Base-by-base conservation (phyloP, 2,797 vertebrate species). In the Sylvia borin region DNA sequence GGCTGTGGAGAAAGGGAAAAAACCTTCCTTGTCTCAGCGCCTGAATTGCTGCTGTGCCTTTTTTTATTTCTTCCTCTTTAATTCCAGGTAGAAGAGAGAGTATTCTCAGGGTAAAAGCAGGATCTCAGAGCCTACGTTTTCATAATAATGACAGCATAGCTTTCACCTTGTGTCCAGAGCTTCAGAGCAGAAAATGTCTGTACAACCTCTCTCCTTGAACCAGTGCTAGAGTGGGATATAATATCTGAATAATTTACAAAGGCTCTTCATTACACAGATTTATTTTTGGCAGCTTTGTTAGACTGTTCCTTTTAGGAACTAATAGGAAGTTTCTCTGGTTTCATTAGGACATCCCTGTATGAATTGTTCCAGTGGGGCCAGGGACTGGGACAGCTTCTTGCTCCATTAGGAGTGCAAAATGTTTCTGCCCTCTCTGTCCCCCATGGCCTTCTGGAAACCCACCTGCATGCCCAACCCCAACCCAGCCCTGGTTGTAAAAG, bases 221-320 rank as follows among this genome's bases (percentile, higher is more conserved):
- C 80, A 65, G 61, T 18, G 58, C 88, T 75, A 65, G 79, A 87
- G 78, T 36, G 66, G 78, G 82, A 84, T 66, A 62, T 34, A 66
- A 90, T 34, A 77, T n/a, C 93, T 95, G 92, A 96, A 96, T 97
- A 95, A 96, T 95, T 96, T 93, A 93, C 92, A 88, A 93, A 95
- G 82, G 68, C 80, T 92, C 51, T 94, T 95, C 92, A 89, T 96
- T 96, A 95, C 88, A 92, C 32, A 43, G 92, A 60, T 95, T 94
- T 93, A 94, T 96, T 96, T 95, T 92, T 92, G 91, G 88, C 92
- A 92, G 92, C 92, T 93, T 83, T 90, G 89, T 85, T 79, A 66
- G 67, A 45, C 57, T 92, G 73, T 55, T 92, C 74, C 70, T 96
- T 94, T 93, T 81, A 90, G 85, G 85, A 90, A 91, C 2, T 25